A percentile compares a stretch with the other conserved stretches of the same genome.
Evolutionary conservation across 2,888 invertebrate genomes (phyloP).

Genomic region (Corythucha ciliata): DNA sequence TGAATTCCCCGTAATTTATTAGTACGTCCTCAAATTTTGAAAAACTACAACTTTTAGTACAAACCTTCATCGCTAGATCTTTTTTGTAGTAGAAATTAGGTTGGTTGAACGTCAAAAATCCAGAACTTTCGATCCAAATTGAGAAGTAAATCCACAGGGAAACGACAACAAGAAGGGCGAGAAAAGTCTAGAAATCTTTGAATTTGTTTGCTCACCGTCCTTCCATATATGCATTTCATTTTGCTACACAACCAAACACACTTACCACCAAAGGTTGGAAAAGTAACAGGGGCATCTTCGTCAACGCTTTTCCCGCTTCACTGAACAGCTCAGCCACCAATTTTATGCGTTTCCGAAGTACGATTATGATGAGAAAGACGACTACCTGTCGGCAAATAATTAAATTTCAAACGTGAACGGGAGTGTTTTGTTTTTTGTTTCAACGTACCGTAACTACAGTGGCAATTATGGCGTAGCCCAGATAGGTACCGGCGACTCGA

Average conservation of each 20-base stretch:
- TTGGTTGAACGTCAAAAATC: conserved; percentile 40
- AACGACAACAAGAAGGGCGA: conserved; percentile 46
- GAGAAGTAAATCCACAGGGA: conserved; percentile 51
- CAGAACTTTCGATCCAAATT: conserved; percentile 55
- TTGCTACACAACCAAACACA: too few species aligned
- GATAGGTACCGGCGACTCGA: conserved; percentile 42
- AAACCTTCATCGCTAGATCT: conserved; percentile 42
- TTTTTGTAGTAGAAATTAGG: conserved; percentile 41
- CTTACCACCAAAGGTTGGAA: conserved; percentile 53
- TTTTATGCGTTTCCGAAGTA: conserved; percentile 53
- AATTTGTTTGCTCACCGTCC: neutral
- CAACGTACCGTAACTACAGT: conserved; percentile 49
- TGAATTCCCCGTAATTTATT: too few species aligned
- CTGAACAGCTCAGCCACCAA: conserved; percentile 54
- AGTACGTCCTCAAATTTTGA: too few species aligned
- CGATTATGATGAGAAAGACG: conserved; percentile 48
- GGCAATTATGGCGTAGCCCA: conserved; percentile 51
- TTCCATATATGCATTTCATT: too few species aligned
- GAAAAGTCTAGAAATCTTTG: conserved; percentile 46
- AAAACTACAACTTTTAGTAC: neutral
- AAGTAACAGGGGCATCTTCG: conserved; percentile 51
- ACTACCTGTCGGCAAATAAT: too few species aligned
- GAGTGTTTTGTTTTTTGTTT: too few species aligned
- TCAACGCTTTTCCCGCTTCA: conserved; percentile 57
- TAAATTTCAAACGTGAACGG: too few species aligned